These are phyloP conservation scores for Datnioides undecimradiatus DNA, from an alignment of 2,113 vertebrate genomes.

Conservation along the genomic window DNA sequence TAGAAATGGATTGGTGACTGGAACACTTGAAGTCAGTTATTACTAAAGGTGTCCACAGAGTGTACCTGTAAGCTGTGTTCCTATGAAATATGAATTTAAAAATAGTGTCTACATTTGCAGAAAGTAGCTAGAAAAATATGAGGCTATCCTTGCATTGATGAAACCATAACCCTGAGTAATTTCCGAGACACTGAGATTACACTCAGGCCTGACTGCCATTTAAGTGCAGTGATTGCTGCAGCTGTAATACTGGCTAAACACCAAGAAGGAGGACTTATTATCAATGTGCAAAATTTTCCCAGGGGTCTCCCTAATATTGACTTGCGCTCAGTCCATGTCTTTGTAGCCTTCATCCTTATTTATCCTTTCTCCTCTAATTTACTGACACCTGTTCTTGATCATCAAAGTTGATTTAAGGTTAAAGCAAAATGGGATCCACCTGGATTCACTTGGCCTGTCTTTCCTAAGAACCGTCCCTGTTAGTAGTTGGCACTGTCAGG, in stretches of 20 bases:
- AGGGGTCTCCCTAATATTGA: conserved; percentile 31
- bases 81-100: no score
- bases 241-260: conserved; percentile 15
- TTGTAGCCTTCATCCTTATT: conserved; percentile 60
- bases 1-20: no score
- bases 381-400: conserved; percentile 29
- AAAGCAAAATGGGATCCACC: conserved; percentile 32
- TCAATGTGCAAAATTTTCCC: conserved; percentile 36
- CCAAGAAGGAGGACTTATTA: conserved; percentile 30
- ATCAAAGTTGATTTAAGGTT: conserved; percentile 42
- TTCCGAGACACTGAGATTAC: background rate
- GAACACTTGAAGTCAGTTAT: no score
- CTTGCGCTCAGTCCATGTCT: conserved; percentile 42
- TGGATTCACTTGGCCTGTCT: conserved; percentile 44
- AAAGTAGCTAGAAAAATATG: background rate
- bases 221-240: conserved; percentile 6
- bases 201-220: conserved; percentile 2
- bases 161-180: background rate
- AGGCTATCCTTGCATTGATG: background rate
- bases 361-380: conserved; percentile 42
- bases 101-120: background rate
- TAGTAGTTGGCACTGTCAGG: background rate
- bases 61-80: no score
- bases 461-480: conserved; percentile 10
- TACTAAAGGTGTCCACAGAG: no score